Conservation (phyloP, 2,797 vertebrate genomes). For the Anolis apletophallus region DNA sequence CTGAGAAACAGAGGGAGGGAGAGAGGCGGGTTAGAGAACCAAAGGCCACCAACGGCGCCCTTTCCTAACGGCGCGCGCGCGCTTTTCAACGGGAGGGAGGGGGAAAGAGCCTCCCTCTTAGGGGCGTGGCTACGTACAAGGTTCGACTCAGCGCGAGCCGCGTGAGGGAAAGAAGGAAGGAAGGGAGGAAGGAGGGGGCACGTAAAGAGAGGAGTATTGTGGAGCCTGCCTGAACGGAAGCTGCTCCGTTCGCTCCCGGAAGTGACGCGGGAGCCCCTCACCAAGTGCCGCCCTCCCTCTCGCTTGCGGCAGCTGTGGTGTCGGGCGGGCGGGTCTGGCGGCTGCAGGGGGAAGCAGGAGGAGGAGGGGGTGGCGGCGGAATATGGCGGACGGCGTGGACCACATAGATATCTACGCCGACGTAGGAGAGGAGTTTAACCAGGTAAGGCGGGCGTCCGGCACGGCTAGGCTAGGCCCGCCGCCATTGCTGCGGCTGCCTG, state of each 20-base stretch:
- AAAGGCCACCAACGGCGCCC: too few species aligned
- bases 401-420: constrained; percentile 99
- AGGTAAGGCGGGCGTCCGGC: constrained; percentile 80
- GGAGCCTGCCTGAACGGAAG: constrained; percentile 10
- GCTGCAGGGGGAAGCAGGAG: constrained; percentile 65
- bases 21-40: too few species aligned
- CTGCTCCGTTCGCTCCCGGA: constrained; percentile 53
- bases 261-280: constrained; percentile 63
- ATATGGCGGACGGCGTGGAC: constrained; percentile 99
- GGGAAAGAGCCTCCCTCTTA: too few species aligned
- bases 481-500: too few species aligned
- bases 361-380: constrained; percentile 60
- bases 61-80: too few species aligned
- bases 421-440: constrained; percentile 96
- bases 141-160: not conserved
- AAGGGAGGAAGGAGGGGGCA: not conserved
- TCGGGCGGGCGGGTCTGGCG: constrained; percentile 71
- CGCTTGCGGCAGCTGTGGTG: constrained; percentile 43
- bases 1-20: too few species aligned
- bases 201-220: accelerated
- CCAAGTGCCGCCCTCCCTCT: constrained; percentile 12
- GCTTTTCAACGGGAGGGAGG: too few species aligned
- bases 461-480: too few species aligned
- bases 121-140: not conserved
- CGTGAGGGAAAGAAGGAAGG: too few species aligned